These are phyloP conservation scores for Myocastor coypus DNA, from an alignment of 2,113 vertebrate genomes.

Conservation along the genomic window DNA sequence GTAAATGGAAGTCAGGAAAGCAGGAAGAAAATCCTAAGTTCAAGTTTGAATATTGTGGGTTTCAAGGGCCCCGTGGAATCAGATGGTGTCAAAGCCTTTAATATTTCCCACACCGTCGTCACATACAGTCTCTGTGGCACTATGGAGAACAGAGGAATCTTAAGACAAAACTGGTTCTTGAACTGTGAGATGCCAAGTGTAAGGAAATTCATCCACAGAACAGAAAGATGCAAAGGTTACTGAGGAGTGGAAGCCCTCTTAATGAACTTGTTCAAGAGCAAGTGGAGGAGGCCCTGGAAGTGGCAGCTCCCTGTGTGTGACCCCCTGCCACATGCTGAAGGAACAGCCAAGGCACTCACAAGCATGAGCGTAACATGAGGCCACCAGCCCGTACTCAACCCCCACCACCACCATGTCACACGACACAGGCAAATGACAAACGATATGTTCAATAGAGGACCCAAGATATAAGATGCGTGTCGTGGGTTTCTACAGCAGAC, in stretches of 20 bases:
- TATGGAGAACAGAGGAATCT: neutral
- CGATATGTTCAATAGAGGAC: neutral
- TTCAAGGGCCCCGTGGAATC: neutral
- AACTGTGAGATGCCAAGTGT: neutral
- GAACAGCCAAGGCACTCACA: neutral
- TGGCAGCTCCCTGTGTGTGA: fast-evolving
- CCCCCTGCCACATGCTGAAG: fast-evolving
- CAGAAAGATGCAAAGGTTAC: neutral
- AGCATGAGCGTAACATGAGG: neutral
- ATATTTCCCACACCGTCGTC: neutral
- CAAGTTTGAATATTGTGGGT: neutral
- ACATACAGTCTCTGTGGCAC: neutral
- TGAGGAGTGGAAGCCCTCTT: neutral
- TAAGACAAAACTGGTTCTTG: neutral
- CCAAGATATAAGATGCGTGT: neutral
- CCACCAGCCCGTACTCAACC: neutral
- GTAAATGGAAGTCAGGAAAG: neutral
- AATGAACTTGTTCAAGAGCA: neutral
- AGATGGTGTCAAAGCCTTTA: neutral
- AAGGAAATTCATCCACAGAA: neutral
- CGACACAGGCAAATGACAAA: neutral
- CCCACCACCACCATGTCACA: neutral
- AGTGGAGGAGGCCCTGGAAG: neutral
- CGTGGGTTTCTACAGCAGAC: neutral
- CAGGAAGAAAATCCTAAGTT: neutral